Percentiles rank a stretch among this genome's conserved stretches.
These are phyloP conservation scores for Rhabdornis inornatus DNA, from an alignment of 2,113 vertebrate genomes.

Conservation along the genomic window DNA sequence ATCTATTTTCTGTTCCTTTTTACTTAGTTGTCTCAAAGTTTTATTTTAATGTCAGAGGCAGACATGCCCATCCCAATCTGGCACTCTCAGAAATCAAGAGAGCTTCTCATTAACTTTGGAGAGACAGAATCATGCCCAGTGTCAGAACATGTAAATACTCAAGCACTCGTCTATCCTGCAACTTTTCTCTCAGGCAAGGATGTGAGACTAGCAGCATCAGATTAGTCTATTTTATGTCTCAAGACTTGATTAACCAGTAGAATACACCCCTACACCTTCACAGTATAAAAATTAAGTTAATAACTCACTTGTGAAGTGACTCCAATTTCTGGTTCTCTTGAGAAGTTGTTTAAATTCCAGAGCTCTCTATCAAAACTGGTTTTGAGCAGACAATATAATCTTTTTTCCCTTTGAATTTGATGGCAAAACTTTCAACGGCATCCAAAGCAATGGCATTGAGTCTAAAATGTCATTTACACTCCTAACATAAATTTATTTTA, in stretches of 20 bases:
- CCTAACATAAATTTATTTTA: neutral
- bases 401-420: neutral
- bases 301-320: neutral
- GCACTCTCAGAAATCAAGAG: neutral
- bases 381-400: neutral
- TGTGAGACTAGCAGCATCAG: neutral
- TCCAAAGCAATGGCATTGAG: neutral
- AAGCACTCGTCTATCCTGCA: neutral
- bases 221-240: neutral
- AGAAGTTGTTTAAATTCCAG: neutral
- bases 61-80: neutral
- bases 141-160: neutral
- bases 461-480: neutral
- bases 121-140: neutral
- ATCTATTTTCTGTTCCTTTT: neutral
- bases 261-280: neutral
- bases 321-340: neutral
- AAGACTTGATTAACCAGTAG: neutral
- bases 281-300: neutral
- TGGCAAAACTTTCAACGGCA: neutral
- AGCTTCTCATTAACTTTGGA: conserved; percentile 11
- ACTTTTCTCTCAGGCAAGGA: neutral
- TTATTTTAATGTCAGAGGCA: neutral
- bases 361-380: neutral
- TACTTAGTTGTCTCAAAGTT: neutral